Percentiles rank a stretch among this genome's conserved stretches.
phyloP scores from a whole-genome alignment of 2,797 vertebrate genomes.

The Helostoma temminkii region DNA sequence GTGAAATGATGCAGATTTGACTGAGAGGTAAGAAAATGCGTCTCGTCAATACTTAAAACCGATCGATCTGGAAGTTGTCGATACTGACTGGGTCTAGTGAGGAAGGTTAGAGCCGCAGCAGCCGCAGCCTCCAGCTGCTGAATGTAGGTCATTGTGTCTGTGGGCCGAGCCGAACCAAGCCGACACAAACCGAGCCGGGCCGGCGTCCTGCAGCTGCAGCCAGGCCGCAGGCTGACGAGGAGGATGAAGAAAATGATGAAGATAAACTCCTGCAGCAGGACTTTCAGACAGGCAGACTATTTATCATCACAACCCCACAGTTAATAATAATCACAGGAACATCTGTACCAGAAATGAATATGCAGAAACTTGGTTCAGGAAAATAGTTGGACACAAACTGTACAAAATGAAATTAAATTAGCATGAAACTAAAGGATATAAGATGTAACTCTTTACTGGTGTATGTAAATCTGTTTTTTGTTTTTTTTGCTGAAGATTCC shows the following conservation, averaged over 20 bases:
- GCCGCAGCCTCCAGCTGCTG: slow-evolving; percentile 40
- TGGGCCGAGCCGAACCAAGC: slow-evolving; percentile 66
- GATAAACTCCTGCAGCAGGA: slow-evolving; percentile 41
- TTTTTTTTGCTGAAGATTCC: too few species aligned
- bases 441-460: not conserved
- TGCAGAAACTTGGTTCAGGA: not conserved
- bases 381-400: not conserved
- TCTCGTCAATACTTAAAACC: slow-evolving; percentile 32
- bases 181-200: slow-evolving; percentile 39
- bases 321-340: not conserved
- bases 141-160: slow-evolving; percentile 80
- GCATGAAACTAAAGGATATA: not conserved
- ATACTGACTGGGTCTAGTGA: slow-evolving; percentile 9
- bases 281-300: not conserved
- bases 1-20: slow-evolving; percentile 70
- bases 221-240: slow-evolving; percentile 47
- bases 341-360: not conserved
- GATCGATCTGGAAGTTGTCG: slow-evolving; percentile 38
- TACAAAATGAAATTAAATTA: not conserved
- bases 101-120: slow-evolving; percentile 23
- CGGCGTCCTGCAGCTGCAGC: slow-evolving; percentile 47
- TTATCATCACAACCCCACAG: not conserved
- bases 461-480: too few species aligned
- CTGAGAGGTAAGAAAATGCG: slow-evolving; percentile 64
- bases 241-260: slow-evolving; percentile 28